Evolutionary conservation across 2,113 vertebrate genomes (phyloP).

Genomic region (Rallus limicola): DNA sequence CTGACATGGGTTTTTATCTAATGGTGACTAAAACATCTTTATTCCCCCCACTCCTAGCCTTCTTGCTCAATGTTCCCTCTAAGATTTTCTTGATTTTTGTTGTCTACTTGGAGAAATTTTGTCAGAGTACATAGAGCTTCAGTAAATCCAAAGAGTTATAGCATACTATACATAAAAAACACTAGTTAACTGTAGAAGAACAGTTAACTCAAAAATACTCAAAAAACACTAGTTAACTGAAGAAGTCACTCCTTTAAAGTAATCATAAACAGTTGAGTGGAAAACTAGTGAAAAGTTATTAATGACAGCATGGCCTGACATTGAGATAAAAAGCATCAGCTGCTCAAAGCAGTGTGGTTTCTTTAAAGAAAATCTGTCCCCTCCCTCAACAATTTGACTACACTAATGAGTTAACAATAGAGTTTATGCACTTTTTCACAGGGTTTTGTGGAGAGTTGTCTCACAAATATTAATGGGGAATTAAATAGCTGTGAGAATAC

Average conservation of each 20-base stretch:
- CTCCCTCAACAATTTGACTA: neutral
- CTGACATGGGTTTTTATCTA: neutral
- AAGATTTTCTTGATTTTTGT: neutral
- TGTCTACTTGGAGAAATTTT: neutral
- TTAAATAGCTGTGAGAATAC: neutral
- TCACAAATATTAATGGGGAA: neutral
- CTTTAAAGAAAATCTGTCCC: neutral
- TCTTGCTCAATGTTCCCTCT: neutral
- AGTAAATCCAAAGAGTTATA: neutral
- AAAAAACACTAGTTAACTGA: neutral
- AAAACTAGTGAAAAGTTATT: neutral
- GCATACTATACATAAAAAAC: neutral
- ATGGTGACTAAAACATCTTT: neutral
- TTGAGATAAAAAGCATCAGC: neutral
- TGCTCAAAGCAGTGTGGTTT: neutral
- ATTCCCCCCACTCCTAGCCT: neutral
- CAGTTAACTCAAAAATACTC: too few species aligned
- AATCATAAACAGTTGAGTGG: neutral
- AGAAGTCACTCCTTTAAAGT: neutral
- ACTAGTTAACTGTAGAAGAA: neutral
- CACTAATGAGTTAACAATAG: neutral
- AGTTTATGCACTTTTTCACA: neutral
- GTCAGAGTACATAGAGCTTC: neutral
- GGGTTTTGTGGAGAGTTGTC: neutral
- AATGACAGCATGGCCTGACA: neutral